A percentile compares a stretch with the other conserved stretches of the same genome.
Conservation (phyloP, 2,113 vertebrate species). For the Notiomystis cincta region DNA sequence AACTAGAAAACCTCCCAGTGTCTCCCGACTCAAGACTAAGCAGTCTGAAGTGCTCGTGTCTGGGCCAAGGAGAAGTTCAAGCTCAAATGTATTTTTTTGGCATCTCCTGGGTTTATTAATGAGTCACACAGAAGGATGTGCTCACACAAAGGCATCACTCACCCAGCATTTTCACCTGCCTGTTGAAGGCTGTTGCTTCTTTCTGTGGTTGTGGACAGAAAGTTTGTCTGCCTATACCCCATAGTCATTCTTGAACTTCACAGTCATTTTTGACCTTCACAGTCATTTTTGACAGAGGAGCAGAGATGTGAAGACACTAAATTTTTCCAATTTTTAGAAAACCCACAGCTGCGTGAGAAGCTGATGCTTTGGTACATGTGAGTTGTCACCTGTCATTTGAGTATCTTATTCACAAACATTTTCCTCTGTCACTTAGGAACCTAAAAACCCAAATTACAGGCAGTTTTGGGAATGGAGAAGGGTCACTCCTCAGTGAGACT, state of each 20-base stretch:
- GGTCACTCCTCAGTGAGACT: not conserved
- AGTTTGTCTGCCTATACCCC: not conserved
- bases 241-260: not conserved
- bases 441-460: not conserved
- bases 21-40: not conserved
- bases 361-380: not conserved
- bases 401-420: not conserved
- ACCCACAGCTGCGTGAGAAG: not conserved
- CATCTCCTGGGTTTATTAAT: no score
- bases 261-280: not conserved
- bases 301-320: not conserved
- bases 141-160: not conserved
- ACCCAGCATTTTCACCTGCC: not conserved
- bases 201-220: not conserved
- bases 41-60: not conserved
- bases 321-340: not conserved
- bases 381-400: not conserved
- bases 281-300: not conserved
- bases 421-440: not conserved
- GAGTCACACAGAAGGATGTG: fast-evolving
- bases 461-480: not conserved
- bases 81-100: not conserved
- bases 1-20: not conserved
- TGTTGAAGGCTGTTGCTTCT: not conserved
- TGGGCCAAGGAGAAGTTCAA: not conserved